phyloP scores from a whole-genome alignment of 2,113 vertebrate genomes.

The Proteles cristata region DNA sequence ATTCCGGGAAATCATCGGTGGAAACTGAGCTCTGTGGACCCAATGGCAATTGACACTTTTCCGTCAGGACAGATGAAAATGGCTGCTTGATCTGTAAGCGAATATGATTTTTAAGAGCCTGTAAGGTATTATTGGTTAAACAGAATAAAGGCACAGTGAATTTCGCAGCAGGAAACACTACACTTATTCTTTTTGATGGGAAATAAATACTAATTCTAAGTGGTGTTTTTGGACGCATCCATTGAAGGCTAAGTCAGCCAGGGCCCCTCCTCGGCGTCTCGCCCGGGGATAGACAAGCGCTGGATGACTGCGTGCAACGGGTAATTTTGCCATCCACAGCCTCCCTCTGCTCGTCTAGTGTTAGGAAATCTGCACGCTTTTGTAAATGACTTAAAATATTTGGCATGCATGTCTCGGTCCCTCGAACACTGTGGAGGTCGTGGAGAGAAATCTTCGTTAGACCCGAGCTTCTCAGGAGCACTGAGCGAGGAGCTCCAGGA shows the following conservation, averaged over 20 bases:
- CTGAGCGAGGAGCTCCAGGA: fast-evolving
- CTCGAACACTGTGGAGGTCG: slow-evolving; percentile 21
- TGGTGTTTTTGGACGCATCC: slow-evolving; percentile 68
- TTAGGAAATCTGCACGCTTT: slow-evolving; percentile 39
- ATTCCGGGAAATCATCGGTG: not conserved
- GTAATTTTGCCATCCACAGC: slow-evolving; percentile 75
- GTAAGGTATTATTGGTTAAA: slow-evolving; percentile 66
- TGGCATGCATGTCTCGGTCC: slow-evolving; percentile 54
- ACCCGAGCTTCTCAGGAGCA: slow-evolving; percentile 47
- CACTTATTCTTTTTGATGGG: not conserved
- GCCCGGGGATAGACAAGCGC: slow-evolving; percentile 59
- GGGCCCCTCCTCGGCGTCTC: slow-evolving; percentile 63
- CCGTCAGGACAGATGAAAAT: slow-evolving; percentile 77
- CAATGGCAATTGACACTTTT: slow-evolving; percentile 59
- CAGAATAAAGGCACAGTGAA: slow-evolving; percentile 63
- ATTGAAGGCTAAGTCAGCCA: slow-evolving; percentile 48
- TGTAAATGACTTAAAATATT: slow-evolving; percentile 16
- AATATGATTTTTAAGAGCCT: slow-evolving; percentile 71
- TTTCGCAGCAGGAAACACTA: slow-evolving; percentile 57
- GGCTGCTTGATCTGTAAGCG: slow-evolving; percentile 68
- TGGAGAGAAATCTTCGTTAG: slow-evolving; percentile 60
- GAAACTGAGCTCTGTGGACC: slow-evolving; percentile 60
- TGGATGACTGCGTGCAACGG: not conserved
- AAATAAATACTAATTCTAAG: slow-evolving; percentile 54
- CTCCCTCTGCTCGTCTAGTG: not conserved